phyloP scores from a whole-genome alignment of 2,888 invertebrate genomes.

The Leptopilina myrica region DNA sequence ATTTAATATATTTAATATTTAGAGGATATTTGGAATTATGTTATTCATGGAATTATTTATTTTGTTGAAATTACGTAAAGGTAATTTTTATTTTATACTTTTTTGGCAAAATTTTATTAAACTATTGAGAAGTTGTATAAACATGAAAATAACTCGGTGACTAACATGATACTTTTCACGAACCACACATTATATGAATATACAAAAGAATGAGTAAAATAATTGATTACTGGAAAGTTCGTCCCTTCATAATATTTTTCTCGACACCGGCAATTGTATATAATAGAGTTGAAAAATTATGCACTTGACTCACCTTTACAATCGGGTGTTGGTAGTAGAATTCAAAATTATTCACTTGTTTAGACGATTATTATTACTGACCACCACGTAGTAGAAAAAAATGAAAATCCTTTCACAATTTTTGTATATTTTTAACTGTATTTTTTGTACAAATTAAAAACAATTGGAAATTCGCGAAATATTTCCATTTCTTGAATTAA shows the following conservation, averaged over 20 bases:
- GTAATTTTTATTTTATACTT: too few relatives aligned
- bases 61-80: too few relatives aligned
- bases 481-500: conserved; percentile 50
- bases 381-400: conserved; percentile 5
- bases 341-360: neutral
- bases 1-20: too few relatives aligned
- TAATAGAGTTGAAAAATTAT: neutral
- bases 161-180: too few relatives aligned
- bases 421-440: conserved; percentile 47
- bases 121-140: too few relatives aligned
- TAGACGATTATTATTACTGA: conserved; percentile 11
- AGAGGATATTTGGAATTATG: too few relatives aligned
- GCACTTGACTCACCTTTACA: neutral
- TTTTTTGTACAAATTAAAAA: conserved; percentile 52
- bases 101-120: too few relatives aligned
- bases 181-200: too few relatives aligned
- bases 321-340: neutral
- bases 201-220: too few relatives aligned
- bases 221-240: conserved; percentile 23
- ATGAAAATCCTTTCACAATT: neutral
- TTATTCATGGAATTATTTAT: too few relatives aligned
- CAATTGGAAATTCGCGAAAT: conserved; percentile 53
- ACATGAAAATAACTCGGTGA: too few relatives aligned
- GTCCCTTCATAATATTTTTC: conserved; percentile 19
- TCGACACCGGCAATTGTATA: conserved; percentile 4